A percentile compares a stretch with the other conserved stretches of the same genome.
phyloP scores from a whole-genome alignment of 2,888 invertebrate genomes.

The Pachydiplax longipennis region DNA sequence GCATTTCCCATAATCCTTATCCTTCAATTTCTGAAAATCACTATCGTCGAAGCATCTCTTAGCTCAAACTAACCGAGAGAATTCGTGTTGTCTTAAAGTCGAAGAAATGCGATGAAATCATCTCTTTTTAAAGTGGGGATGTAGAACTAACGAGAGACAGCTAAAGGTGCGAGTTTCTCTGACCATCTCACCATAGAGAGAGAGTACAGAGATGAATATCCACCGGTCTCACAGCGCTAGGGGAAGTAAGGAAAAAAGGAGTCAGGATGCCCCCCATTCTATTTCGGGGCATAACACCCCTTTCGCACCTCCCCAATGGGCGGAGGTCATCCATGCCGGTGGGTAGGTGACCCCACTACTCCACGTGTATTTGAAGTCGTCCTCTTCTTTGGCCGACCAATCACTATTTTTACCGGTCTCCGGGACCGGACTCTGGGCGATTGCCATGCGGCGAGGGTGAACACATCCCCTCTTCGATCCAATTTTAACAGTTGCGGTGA shows the following conservation, averaged over 20 bases:
- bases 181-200: background rate
- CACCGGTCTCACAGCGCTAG: background rate
- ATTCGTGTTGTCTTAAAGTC: too few species aligned
- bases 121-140: too few species aligned
- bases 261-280: background rate
- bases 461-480: background rate
- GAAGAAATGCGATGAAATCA: too few species aligned
- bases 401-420: constrained; percentile 40
- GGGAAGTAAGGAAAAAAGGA: background rate
- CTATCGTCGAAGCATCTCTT: too few species aligned
- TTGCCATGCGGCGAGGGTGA: background rate
- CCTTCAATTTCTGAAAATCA: too few species aligned
- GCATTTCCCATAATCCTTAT: too few species aligned
- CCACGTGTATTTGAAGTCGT: background rate
- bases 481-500: background rate
- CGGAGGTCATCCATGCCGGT: background rate
- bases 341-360: background rate
- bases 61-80: too few species aligned
- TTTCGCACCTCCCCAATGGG: background rate
- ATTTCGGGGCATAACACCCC: background rate
- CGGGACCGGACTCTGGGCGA: constrained; percentile 17
- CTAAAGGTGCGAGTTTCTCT: too few species aligned
- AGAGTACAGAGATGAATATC: background rate
- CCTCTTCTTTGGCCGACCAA: background rate
- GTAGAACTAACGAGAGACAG: too few species aligned